A percentile compares a stretch with the other conserved stretches of the same genome.
Evolutionary conservation across 2,797 vertebrate genomes (phyloP).

Genomic region (Enteromius anoplus): DNA sequence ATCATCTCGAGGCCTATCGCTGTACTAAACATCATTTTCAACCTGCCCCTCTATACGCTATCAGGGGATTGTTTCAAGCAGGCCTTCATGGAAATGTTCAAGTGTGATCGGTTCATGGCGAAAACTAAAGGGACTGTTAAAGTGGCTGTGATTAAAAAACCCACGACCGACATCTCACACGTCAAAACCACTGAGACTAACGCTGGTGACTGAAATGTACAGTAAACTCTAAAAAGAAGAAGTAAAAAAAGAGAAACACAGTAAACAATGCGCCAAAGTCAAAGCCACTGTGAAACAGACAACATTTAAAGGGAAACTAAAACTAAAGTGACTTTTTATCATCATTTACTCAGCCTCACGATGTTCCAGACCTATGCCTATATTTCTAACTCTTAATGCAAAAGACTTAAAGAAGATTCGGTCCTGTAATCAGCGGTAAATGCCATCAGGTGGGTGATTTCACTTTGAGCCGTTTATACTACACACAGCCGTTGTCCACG

Average conservation of each 20-base stretch:
- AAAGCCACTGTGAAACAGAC: neutral
- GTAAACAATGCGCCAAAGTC: neutral
- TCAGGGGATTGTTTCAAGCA: constrained; percentile 66
- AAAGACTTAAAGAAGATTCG: too few relatives aligned
- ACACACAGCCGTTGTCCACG: too few relatives aligned
- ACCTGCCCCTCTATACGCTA: constrained; percentile 72
- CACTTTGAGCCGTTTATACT: too few relatives aligned
- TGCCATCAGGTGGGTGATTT: too few relatives aligned
- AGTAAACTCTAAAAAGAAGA: neutral
- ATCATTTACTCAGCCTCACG: neutral
- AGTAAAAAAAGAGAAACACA: neutral
- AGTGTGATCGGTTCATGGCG: neutral
- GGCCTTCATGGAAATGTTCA: constrained; percentile 62
- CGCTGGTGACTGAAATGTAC: neutral
- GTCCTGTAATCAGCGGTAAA: too few relatives aligned
- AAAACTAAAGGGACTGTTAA: neutral
- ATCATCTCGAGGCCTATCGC: constrained; percentile 73
- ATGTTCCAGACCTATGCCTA: neutral
- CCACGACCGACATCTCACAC: accelerated
- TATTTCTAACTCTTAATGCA: too few relatives aligned
- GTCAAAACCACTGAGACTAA: neutral
- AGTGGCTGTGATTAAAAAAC: neutral
- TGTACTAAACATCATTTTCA: constrained; percentile 71
- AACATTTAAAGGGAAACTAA: neutral
- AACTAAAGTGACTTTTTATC: neutral